These are phyloP conservation scores for Calameuta pallipes DNA, from an alignment of 2,888 invertebrate species.

Conservation along the genomic window DNA sequence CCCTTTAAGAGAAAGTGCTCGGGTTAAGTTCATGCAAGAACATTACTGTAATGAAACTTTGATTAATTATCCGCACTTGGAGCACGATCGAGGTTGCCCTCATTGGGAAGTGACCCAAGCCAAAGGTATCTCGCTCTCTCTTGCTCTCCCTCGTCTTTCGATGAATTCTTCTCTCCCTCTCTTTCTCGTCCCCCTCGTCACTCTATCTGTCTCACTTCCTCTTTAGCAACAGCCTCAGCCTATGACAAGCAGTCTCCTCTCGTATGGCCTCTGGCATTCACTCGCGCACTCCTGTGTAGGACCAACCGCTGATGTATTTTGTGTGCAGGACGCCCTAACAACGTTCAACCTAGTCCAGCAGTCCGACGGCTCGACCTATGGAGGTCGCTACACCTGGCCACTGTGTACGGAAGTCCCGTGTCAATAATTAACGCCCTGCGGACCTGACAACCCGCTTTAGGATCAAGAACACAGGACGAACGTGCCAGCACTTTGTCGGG, in stretches of 20 bases:
- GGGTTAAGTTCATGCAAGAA: constrained; percentile 28
- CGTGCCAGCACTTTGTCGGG: not conserved
- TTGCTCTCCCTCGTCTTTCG: constrained; percentile 9
- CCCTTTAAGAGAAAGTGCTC: constrained; percentile 25
- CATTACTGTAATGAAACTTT: constrained; percentile 49
- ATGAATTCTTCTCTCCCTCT: too few relatives aligned
- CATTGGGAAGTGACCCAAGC: constrained; percentile 44
- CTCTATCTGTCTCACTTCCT: constrained; percentile 16
- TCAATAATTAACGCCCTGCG: constrained; percentile 47
- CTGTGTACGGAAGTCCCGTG: constrained; percentile 26
- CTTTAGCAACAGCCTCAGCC: not conserved
- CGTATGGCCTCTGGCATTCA: too few relatives aligned
- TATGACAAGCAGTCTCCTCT: too few relatives aligned
- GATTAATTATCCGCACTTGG: constrained; percentile 49
- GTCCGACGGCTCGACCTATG: not conserved
- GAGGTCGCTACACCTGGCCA: constrained; percentile 19
- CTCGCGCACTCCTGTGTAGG: too few relatives aligned
- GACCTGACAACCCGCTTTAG: constrained; percentile 32
- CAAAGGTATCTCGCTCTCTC: constrained; percentile 17
- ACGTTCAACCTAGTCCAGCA: constrained; percentile 16
- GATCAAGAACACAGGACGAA: not conserved
- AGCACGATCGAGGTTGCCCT: constrained; percentile 29
- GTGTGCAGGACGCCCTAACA: constrained; percentile 30
- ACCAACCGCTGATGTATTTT: constrained; percentile 31
- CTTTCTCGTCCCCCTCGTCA: constrained; percentile 6